Percentiles rank a stretch among this genome's conserved stretches.
Conservation (phyloP, 64 coral and sea anemone genomes). For the Dendronephthya gigantea region DNA sequence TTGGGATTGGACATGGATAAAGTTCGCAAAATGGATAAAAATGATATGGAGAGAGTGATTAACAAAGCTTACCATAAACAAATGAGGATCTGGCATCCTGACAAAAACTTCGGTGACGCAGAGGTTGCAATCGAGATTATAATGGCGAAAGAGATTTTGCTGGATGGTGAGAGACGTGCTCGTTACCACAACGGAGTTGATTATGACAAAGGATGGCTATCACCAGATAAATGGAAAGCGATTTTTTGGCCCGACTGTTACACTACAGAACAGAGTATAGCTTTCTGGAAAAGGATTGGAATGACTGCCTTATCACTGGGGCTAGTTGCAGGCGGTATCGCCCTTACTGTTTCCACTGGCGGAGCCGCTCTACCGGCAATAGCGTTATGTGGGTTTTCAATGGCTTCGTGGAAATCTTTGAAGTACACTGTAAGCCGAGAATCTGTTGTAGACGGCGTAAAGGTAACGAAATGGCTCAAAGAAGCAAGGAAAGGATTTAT, state of each 20-base stretch:
- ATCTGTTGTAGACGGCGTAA: conserved; percentile 28
- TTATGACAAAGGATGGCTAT: conserved; percentile 44
- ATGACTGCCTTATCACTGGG: conserved; percentile 1
- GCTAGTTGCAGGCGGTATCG: no score
- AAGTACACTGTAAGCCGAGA: background rate
- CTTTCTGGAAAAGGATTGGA: conserved; percentile 1
- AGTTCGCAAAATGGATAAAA: no score
- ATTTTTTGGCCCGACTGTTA: conserved; percentile 41
- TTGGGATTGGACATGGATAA: no score
- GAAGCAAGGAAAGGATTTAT: conserved; percentile 24
- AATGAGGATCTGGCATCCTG: conserved; percentile 53
- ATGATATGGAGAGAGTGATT: no score
- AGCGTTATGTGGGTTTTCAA: background rate
- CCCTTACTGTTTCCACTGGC: background rate
- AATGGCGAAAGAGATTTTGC: conserved; percentile 24
- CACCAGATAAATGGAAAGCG: background rate
- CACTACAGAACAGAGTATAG: conserved; percentile 34
- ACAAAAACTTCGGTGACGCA: conserved; percentile 37
- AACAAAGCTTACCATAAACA: conserved; percentile 25
- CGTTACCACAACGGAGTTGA: conserved; percentile 43
- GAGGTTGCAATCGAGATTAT: conserved; percentile 44
- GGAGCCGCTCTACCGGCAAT: background rate
- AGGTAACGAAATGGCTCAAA: background rate
- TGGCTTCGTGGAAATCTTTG: no score
- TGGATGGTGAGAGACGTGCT: conserved; percentile 25